These are phyloP conservation scores for Torymus aiolomorphi DNA, from an alignment of 2,888 invertebrate genomes.

Conservation along the genomic window DNA sequence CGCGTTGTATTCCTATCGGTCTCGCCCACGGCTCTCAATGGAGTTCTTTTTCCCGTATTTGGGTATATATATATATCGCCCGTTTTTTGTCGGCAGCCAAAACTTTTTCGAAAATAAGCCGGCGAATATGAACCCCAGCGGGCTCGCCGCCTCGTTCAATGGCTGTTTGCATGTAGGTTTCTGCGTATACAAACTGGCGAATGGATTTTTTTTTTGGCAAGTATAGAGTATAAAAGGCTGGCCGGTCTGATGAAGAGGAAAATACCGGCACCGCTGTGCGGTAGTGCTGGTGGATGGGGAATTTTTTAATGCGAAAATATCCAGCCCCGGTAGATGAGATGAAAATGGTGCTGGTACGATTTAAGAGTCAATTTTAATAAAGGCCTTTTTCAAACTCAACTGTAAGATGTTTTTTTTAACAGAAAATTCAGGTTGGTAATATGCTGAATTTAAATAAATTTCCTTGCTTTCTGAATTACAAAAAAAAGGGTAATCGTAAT, in stretches of 20 bases:
- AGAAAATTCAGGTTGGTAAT: too few relatives aligned
- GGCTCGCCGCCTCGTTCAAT: neutral
- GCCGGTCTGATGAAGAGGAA: neutral
- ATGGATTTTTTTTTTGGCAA: constrained; percentile 4
- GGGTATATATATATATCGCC: neutral
- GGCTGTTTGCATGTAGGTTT: neutral
- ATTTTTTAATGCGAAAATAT: constrained; percentile 22
- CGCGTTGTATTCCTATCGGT: too few relatives aligned
- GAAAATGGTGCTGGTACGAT: neutral
- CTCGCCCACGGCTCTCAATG: too few relatives aligned
- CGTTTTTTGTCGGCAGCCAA: neutral
- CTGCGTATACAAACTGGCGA: neutral
- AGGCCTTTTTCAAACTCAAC: neutral
- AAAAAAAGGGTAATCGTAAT: too few relatives aligned
- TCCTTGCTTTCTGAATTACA: too few relatives aligned
- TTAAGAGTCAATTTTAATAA: neutral
- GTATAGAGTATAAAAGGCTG: neutral
- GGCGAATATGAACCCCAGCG: constrained; percentile 1
- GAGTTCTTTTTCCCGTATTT: too few relatives aligned
- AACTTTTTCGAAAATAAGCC: neutral
- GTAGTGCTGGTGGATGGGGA: constrained; percentile 21
- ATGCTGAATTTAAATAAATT: too few relatives aligned
- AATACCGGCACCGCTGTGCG: constrained; percentile 31
- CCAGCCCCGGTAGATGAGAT: constrained; percentile 1
- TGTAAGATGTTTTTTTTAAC: too few relatives aligned